Base-by-base conservation (phyloP, 1,140 invertebrate genomes). In the Bactericera cockerelli region DNA sequence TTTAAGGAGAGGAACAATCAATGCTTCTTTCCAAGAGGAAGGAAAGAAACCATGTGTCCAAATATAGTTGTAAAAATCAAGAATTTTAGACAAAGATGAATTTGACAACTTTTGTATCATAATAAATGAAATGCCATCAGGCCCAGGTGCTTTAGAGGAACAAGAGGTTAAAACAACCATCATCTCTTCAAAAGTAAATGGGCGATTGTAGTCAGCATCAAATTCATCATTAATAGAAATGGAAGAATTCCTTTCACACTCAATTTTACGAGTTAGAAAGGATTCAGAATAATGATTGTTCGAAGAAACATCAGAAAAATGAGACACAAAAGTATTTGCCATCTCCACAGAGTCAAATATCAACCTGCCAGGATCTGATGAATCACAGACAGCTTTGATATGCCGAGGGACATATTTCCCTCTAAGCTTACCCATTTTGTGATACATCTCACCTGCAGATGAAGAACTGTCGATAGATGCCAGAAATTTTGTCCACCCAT, bases 351-450 rank as follows among this genome's bases (percentile, higher is more conserved):
- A 31, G 13, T 31, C 28, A 31, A 31, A 31, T 31, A 13, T 31
- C 13, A 31, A 31, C 4, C 4, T 31, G 28, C 4, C 28, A 13
- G 28, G 28, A 31, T 4, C 13, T 31, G 13, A 31, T 31, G 13
- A 6, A 4, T 6, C 28, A 6, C 28, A 10, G 42, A 49, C 6
- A n/a, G 42, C 42, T 6, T 6, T 19, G n/a, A 49, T 49, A n/a
- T 49, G 42, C 4, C 42, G 42, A 22, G 42, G 42, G 4, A 49
- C 42, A 22, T 49, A 49, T n/a, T 49, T 49, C n/a, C 42, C 42
- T 6, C 42, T 6, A 19, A 49, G 22, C 19, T 49, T 49, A 22
- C 19, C 19, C 42, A 49, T 49, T 22, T 49, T 49, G 42, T 4
- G n/a, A 22, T 10, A 49, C 42, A 49, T 49, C 19, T 49, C 42